Conservation (phyloP, 2,888 invertebrate species). For the Drosophila monieri region DNA sequence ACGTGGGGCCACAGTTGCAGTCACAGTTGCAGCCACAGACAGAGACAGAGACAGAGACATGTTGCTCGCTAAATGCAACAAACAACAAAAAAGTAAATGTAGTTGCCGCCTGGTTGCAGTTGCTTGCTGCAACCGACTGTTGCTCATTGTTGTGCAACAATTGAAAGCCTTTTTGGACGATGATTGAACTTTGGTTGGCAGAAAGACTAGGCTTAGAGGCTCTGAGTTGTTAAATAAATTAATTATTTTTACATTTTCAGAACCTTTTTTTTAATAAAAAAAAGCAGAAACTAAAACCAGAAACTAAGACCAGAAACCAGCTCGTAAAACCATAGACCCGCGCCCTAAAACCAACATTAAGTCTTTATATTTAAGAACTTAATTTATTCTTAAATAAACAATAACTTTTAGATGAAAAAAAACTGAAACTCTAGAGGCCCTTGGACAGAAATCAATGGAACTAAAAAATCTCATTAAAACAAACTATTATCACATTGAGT, state of each 20-base stretch:
- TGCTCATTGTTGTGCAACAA: conserved; percentile 64
- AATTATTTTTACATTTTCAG: not conserved
- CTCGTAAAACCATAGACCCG: conserved; percentile 45
- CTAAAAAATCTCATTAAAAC: not conserved
- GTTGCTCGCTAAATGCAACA: conserved; percentile 51
- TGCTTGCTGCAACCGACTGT: conserved; percentile 30
- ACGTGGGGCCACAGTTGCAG: conserved; percentile 31
- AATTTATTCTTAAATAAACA: conserved; percentile 65
- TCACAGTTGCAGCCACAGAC: no score
- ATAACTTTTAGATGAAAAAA: conserved; percentile 17
- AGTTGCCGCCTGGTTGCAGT: conserved; percentile 29
- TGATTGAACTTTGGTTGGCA: conserved; percentile 23
- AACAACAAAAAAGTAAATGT: conserved; percentile 10
- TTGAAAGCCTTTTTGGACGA: conserved; percentile 44
- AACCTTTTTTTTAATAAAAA: no score
- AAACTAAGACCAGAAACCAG: no score
- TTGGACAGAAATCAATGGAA: not conserved
- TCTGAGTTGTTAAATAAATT: not conserved
- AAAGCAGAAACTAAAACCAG: no score
- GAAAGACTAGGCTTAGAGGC: conserved; percentile 3
- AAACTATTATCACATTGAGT: no score
- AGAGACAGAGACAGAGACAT: conserved; percentile 52
- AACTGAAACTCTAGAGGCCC: not conserved
- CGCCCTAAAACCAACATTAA: conserved; percentile 35
- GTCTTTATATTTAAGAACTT: conserved; percentile 60